phyloP scores from a whole-genome alignment of 1,140 invertebrate species.

The Halyomorpha halys region DNA sequence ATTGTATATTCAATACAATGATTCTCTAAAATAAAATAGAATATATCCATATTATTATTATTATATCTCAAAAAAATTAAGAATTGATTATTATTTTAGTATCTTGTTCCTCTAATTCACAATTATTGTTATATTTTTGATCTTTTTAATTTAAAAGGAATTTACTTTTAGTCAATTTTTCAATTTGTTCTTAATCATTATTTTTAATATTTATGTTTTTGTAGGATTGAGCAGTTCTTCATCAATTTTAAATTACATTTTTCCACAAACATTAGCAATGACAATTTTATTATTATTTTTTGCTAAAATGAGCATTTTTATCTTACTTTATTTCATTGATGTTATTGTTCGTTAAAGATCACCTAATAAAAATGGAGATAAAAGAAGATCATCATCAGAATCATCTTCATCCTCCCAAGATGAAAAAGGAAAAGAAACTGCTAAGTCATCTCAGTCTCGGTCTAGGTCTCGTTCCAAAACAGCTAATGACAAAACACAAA shows the following conservation, averaged over 20 bases:
- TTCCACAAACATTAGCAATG: slow-evolving; percentile 19
- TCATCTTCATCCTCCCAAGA: slow-evolving; percentile 27
- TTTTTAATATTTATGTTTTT: not conserved
- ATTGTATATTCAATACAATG: no score
- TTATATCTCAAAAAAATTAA: no score
- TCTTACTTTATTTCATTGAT: slow-evolving; percentile 21
- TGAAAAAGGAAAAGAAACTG: slow-evolving; percentile 20
- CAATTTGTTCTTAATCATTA: no score
- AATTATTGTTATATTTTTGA: no score
- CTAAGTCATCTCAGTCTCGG: slow-evolving; percentile 27
- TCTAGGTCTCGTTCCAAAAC: slow-evolving; percentile 30
- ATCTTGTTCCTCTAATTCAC: no score
- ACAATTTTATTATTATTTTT: not conserved
- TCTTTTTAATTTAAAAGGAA: no score
- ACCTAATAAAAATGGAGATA: slow-evolving; percentile 29
- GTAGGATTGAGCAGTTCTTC: not conserved
- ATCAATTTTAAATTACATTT: slow-evolving; percentile 8
- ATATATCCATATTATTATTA: no score
- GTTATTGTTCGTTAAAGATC: slow-evolving; percentile 28
- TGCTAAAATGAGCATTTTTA: not conserved
- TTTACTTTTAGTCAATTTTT: no score
- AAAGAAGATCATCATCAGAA: slow-evolving; percentile 29
- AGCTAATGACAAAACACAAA: slow-evolving; percentile 33
- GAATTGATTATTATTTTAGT: no score
- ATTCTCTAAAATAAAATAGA: no score